Conservation (phyloP, 2,888 invertebrate genomes). For the Scotopteryx bipunctaria region DNA sequence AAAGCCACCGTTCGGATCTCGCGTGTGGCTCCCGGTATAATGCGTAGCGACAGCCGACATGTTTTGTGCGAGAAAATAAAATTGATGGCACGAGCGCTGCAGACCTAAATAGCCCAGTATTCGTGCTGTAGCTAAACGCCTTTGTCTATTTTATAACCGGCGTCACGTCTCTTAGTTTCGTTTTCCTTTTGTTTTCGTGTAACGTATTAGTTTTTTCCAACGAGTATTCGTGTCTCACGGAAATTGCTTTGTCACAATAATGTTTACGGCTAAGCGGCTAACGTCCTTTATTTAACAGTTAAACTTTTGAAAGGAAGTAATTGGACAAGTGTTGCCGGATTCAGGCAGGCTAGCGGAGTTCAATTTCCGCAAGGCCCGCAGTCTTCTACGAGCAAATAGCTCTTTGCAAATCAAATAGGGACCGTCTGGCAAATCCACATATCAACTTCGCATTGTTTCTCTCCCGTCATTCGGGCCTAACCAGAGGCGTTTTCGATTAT, state of each 20-base stretch:
- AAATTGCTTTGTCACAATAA: slow-evolving; percentile 67
- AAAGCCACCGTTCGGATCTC: slow-evolving; percentile 74
- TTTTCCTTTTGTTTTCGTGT: slow-evolving; percentile 66
- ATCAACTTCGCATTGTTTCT: slow-evolving; percentile 82
- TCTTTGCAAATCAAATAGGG: slow-evolving; percentile 82
- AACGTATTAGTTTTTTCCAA: slow-evolving; percentile 72
- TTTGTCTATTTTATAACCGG: slow-evolving; percentile 79
- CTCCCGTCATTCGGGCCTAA: slow-evolving; percentile 75
- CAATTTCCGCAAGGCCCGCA: slow-evolving; percentile 75
- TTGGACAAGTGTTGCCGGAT: slow-evolving; percentile 72
- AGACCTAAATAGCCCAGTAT: slow-evolving; percentile 78
- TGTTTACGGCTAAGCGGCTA: slow-evolving; percentile 50
- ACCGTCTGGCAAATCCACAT: slow-evolving; percentile 77
- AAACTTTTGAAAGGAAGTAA: slow-evolving; percentile 64
- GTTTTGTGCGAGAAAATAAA: slow-evolving; percentile 83
- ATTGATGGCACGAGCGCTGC: slow-evolving; percentile 76
- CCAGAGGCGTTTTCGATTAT: slow-evolving; percentile 83
- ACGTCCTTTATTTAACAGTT: slow-evolving; percentile 58
- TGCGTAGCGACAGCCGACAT: slow-evolving; percentile 81
- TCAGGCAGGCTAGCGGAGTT: slow-evolving; percentile 59
- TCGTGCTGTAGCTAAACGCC: slow-evolving; percentile 76
- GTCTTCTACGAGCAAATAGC: slow-evolving; percentile 77
- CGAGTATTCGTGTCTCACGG: slow-evolving; percentile 64
- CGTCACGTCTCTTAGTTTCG: slow-evolving; percentile 61
- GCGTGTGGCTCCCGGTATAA: slow-evolving; percentile 78